Conservation (phyloP, 2,888 invertebrate species). For the Caenorhabditis sp. region DNA sequence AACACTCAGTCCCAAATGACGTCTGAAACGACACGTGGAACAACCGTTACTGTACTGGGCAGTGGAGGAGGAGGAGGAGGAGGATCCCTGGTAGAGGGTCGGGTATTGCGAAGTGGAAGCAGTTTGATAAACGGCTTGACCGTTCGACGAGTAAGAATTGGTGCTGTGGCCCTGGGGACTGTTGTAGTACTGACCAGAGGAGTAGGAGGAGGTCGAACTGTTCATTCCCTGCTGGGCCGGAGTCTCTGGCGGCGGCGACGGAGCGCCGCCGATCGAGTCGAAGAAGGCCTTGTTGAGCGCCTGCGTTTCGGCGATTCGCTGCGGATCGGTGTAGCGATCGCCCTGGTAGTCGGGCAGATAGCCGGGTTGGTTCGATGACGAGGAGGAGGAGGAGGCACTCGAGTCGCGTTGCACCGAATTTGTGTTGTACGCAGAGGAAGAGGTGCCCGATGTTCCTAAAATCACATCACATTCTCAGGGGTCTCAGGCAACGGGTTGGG, state of each 20-base stretch:
- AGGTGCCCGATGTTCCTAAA: slow-evolving; percentile 12
- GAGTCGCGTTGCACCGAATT: slow-evolving; percentile 40
- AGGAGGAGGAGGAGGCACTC: slow-evolving; percentile 34
- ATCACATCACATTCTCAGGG: neutral
- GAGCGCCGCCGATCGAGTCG: slow-evolving; percentile 72
- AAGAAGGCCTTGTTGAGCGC: slow-evolving; percentile 72
- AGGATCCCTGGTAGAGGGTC: slow-evolving; percentile 30
- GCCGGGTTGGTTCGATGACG: slow-evolving; percentile 64
- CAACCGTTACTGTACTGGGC: slow-evolving; percentile 40
- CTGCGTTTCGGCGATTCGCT: slow-evolving; percentile 71
- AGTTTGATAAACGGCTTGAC: slow-evolving; percentile 30
- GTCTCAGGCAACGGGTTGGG: neutral
- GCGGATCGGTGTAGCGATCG: slow-evolving; percentile 72
- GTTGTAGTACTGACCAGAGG: slow-evolving; percentile 42
- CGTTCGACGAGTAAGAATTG: slow-evolving; percentile 36
- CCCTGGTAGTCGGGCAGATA: slow-evolving; percentile 76
- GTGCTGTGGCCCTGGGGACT: slow-evolving; percentile 12
- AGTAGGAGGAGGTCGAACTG: neutral
- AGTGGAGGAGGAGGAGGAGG: slow-evolving; percentile 3
- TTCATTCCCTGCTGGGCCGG: slow-evolving; percentile 65
- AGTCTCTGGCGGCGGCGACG: slow-evolving; percentile 63
- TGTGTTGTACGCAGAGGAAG: slow-evolving; percentile 26
- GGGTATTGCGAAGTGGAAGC: slow-evolving; percentile 13
- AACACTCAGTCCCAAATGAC: slow-evolving; percentile 17
- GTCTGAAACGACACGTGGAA: slow-evolving; percentile 38